Evolutionary conservation across 2,113 vertebrate species (phyloP).

Genomic region (Gallinago media): DNA sequence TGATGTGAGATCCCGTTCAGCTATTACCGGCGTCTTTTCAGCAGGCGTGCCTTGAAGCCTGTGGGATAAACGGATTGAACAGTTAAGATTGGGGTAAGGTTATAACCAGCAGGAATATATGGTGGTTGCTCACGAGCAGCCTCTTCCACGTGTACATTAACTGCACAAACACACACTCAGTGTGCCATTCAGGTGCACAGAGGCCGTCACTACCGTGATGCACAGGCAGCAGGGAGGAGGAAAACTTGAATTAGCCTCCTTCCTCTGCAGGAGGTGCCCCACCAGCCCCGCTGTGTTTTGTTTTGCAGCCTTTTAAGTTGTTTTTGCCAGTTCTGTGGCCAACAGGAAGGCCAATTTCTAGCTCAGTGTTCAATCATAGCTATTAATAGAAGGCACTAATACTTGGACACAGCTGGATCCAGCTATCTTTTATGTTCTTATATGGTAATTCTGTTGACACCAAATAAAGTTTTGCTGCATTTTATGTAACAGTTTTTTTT

Average conservation of each 20-base stretch:
- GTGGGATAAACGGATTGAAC: not conserved
- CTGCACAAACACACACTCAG: not conserved
- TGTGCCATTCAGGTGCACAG: no score
- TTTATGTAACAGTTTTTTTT: not conserved
- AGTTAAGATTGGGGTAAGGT: not conserved
- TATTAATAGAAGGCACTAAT: not conserved
- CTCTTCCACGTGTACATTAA: fast-evolving
- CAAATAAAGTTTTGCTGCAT: not conserved
- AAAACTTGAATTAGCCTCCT: not conserved
- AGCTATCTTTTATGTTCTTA: not conserved
- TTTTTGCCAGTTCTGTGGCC: not conserved
- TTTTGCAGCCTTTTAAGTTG: not conserved
- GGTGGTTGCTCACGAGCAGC: not conserved
- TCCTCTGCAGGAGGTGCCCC: not conserved
- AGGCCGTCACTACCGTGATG: not conserved
- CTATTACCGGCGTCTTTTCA: not conserved
- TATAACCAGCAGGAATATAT: not conserved
- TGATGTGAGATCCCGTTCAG: fast-evolving
- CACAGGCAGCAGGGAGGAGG: not conserved
- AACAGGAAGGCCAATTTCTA: not conserved
- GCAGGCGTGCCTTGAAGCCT: not conserved
- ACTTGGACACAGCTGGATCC: not conserved
- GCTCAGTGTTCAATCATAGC: not conserved
- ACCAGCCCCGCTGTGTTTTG: not conserved
- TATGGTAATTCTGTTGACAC: not conserved